Evolutionary conservation across 2,797 vertebrate genomes (phyloP), one percentile per base, ranked within the genome.

Genomic region (Poecile montanus): DNA sequence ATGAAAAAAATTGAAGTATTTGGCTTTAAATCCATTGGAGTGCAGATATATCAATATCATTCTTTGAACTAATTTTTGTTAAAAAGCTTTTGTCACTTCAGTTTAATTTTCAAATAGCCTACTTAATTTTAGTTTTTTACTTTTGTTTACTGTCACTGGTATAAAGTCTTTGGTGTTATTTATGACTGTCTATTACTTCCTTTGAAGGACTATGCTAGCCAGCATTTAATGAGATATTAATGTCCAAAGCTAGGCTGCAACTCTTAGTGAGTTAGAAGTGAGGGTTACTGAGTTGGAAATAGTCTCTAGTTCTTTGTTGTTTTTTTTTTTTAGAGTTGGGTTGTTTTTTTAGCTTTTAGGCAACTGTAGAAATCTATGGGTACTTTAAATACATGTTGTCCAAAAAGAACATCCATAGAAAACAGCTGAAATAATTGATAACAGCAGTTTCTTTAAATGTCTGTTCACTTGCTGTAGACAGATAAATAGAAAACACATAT

Each of bases 391-490:
- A 22, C 2, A 11, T 48, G 10, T 23, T 84, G 54, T 91, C 48
- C 58, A 62, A 78, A 65, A 65, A 75, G 10, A 74, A 32, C 14
- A 20, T 84, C 63, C 44, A 73, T 81, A 66, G 70, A 76, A 92
- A 76, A 44, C 82, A 81, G 73, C 84, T 95, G 89, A 94, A 95
- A 70, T 73, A n/a, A 34, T 7, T 78, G 72, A 51, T 96, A 93
- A 66, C 54, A 60, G 73, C 62, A 78, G 0, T 84, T 91, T 70
- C 48, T 91, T 65, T 73, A 44, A 80, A 36, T 68, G 58, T 75
- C 70, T 4, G 1, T 88, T 88, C n/a, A n/a, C 58, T 65, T 93
- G 72, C 61, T 77, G 6, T 27, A 71, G 92, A 20, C 56, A 89
- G 85, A 76, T 94, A 91, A 91, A 36, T 62, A 68, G 70, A 78